Percentiles rank a stretch among this genome's conserved stretches.
phyloP scores from a whole-genome alignment of 2,888 invertebrate species.

The Coremacera marginata region DNA sequence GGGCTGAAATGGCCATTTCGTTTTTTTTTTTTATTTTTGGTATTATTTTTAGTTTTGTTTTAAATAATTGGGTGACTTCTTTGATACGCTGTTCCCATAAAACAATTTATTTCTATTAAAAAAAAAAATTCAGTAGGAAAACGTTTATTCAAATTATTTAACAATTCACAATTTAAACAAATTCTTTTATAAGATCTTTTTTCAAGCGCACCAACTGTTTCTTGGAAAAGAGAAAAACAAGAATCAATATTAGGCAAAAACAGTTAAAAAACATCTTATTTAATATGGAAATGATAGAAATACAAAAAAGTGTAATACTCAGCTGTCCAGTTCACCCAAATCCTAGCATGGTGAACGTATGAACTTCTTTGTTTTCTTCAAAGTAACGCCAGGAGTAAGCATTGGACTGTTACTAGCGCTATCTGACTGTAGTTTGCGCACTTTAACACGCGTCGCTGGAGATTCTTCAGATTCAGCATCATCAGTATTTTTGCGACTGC shows the following conservation, averaged over 20 bases:
- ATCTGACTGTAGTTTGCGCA: constrained; percentile 56
- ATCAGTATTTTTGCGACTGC: neutral
- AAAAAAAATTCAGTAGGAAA: too few species aligned
- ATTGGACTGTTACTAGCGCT: constrained; percentile 51
- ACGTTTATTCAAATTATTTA: too few species aligned
- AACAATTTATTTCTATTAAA: too few species aligned
- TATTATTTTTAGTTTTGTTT: too few species aligned
- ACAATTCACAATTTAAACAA: too few species aligned
- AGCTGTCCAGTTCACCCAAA: neutral
- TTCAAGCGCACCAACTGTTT: too few species aligned
- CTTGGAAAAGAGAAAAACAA: too few species aligned
- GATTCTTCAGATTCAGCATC: constrained; percentile 44
- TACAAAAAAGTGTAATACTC: constrained; percentile 24
- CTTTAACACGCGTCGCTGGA: constrained; percentile 59
- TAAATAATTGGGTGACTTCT: too few species aligned
- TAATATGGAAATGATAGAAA: constrained; percentile 18
- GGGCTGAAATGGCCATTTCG: too few species aligned
- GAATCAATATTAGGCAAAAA: neutral
- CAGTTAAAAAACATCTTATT: neutral
- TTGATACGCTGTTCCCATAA: too few species aligned
- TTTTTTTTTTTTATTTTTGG: too few species aligned
- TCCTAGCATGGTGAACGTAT: constrained; percentile 21
- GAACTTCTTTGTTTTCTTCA: constrained; percentile 53
- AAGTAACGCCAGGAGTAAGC: constrained; percentile 57
- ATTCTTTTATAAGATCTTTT: too few species aligned